phyloP scores from a whole-genome alignment of 2,888 invertebrate genomes.

The Sphaerophoria rueppellii region DNA sequence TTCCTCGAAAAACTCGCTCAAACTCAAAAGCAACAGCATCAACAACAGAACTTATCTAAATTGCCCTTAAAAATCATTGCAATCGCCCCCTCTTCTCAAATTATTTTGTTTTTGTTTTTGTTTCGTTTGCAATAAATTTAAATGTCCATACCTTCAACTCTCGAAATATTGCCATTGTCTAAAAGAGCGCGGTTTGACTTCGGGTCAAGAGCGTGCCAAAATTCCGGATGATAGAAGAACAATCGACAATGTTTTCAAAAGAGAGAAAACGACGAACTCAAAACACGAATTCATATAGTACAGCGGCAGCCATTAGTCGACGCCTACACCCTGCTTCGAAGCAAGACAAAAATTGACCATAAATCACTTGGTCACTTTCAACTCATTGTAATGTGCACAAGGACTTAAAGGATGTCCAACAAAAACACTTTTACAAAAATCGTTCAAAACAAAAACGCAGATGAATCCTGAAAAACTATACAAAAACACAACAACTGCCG shows the following conservation, averaged over 20 bases:
- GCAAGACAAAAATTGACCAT: conserved; percentile 38
- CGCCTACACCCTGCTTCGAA: conserved; percentile 59
- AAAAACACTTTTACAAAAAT: conserved; percentile 64
- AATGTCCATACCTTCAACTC: conserved; percentile 40
- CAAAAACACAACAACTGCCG: conserved; percentile 67
- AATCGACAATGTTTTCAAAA: conserved; percentile 38
- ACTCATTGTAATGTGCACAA: conserved; percentile 49
- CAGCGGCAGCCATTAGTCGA: conserved; percentile 66
- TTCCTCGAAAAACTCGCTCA: not conserved
- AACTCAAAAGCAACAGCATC: conserved; percentile 2
- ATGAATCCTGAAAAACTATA: conserved; percentile 54
- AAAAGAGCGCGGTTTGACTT: conserved; percentile 56
- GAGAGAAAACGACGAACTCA: conserved; percentile 25
- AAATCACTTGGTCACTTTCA: conserved; percentile 67
- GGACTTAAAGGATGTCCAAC: conserved; percentile 59
- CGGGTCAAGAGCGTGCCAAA: conserved; percentile 74
- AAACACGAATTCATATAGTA: conserved; percentile 39
- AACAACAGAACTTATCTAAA: conserved; percentile 21
- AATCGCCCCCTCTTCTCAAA: conserved; percentile 34
- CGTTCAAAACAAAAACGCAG: conserved; percentile 67
- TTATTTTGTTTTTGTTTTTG: not conserved
- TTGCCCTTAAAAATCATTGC: conserved; percentile 43
- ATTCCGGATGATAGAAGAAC: conserved; percentile 58
- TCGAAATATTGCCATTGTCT: conserved; percentile 1
- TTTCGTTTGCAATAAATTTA: conserved; percentile 61